Conservation (phyloP, 1,140 invertebrate species). For the Pseudomyrmex dendroicus region DNA sequence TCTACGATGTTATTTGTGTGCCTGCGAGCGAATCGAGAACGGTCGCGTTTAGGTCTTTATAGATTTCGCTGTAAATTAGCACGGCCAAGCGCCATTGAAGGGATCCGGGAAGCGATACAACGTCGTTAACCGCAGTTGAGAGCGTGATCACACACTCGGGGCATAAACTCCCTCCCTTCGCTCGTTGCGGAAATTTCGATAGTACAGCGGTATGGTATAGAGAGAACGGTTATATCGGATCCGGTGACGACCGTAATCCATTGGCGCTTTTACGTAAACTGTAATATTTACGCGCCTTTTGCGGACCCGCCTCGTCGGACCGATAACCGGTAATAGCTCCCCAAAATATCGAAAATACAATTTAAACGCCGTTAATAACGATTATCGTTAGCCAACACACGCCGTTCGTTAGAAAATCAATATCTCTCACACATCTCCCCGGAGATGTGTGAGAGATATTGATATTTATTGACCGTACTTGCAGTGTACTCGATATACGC, state of each 20-base stretch:
- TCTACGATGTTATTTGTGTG: constrained; percentile 73
- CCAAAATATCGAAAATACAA: constrained; percentile 59
- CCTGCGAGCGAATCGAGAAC: constrained; percentile 49
- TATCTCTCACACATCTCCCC: constrained; percentile 33
- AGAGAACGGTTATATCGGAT: constrained; percentile 48
- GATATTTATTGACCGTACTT: constrained; percentile 26
- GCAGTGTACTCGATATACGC: too few species aligned
- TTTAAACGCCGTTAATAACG: constrained; percentile 55
- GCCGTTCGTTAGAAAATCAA: constrained; percentile 53
- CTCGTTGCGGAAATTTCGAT: constrained; percentile 28
- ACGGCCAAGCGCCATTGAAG: constrained; percentile 41
- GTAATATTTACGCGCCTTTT: constrained; percentile 53
- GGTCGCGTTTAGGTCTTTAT: constrained; percentile 65
- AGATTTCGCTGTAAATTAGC: constrained; percentile 74
- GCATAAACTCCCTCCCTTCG: constrained; percentile 12
- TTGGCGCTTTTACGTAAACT: constrained; percentile 65
- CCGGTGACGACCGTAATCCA: constrained; percentile 58
- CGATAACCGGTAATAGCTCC: constrained; percentile 35
- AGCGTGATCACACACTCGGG: constrained; percentile 13
- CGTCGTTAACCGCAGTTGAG: neutral
- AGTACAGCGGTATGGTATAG: neutral
- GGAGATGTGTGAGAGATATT: too few species aligned
- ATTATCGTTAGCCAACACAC: constrained; percentile 47
- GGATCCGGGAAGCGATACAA: neutral
- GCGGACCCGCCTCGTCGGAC: neutral